Evolutionary conservation across 2,113 vertebrate genomes (phyloP).

Genomic region (Oryzias curvinotus): DNA sequence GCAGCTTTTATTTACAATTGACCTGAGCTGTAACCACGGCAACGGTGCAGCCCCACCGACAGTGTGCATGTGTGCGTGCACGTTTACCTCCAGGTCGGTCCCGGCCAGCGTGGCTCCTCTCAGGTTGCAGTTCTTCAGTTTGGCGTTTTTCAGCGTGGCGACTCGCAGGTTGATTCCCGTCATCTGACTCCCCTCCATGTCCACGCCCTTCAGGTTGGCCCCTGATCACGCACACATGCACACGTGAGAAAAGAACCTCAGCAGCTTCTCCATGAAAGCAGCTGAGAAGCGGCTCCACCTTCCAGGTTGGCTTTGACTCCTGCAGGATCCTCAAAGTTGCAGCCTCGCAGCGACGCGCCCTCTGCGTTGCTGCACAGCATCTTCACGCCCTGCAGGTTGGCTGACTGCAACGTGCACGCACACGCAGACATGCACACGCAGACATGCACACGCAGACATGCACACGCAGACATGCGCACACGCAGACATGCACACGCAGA

Average conservation of each 20-base stretch:
- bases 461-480: background rate
- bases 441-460: background rate
- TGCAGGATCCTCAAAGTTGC: constrained; percentile 95
- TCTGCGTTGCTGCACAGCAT: constrained; percentile 96
- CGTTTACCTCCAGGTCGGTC: constrained; percentile 88
- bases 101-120: constrained; percentile 92
- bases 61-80: background rate
- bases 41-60: background rate
- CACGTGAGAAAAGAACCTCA: background rate
- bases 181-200: constrained; percentile 98
- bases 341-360: constrained; percentile 90
- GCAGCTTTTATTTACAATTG: too few relatives aligned
- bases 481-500: background rate
- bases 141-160: constrained; percentile 94
- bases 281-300: constrained; percentile 71
- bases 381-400: constrained; percentile 95
- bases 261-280: background rate
- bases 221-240: constrained; percentile 64
- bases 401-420: constrained; percentile 74
- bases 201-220: constrained; percentile 94
- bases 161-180: constrained; percentile 93
- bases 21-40: background rate
- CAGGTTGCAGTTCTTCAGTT: constrained; percentile 95
- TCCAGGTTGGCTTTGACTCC: constrained; percentile 95
- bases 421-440: background rate